Conservation (phyloP, 1,140 invertebrate species). For the Macrobrachium rosenbergii region DNA sequence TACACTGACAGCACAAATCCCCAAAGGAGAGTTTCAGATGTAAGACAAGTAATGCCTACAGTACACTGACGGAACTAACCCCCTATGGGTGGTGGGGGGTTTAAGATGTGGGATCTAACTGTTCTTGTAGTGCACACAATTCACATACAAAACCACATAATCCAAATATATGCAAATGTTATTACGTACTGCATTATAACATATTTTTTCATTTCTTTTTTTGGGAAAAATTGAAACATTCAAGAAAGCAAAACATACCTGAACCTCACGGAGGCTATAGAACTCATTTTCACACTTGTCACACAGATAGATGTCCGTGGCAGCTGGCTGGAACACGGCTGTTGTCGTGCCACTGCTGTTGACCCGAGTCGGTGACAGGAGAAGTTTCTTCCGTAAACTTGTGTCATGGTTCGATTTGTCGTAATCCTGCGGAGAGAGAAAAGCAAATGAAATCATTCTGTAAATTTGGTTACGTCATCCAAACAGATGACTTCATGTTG, state of each 20-base stretch:
- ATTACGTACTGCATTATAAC: not conserved
- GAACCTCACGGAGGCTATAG: constrained; percentile 73
- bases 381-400: constrained; percentile 36
- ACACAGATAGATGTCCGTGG: constrained; percentile 80
- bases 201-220: not conserved
- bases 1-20: too few relatives aligned
- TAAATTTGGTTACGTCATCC: not conserved
- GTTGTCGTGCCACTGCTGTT: constrained; percentile 56
- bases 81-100: too few relatives aligned
- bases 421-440: constrained; percentile 33
- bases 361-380: constrained; percentile 22
- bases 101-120: too few relatives aligned
- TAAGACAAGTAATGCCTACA: too few relatives aligned
- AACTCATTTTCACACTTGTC: constrained; percentile 81
- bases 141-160: too few relatives aligned
- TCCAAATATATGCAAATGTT: too few relatives aligned
- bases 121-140: too few relatives aligned
- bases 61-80: too few relatives aligned
- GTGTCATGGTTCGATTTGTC: constrained; percentile 36
- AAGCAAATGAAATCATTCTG: not conserved
- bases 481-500: too few relatives aligned
- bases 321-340: constrained; percentile 73
- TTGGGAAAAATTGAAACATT: not conserved
- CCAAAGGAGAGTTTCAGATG: too few relatives aligned
- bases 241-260: constrained; percentile 69